Conservation (phyloP, 2,113 vertebrate species). For the Acinonyx jubatus region DNA sequence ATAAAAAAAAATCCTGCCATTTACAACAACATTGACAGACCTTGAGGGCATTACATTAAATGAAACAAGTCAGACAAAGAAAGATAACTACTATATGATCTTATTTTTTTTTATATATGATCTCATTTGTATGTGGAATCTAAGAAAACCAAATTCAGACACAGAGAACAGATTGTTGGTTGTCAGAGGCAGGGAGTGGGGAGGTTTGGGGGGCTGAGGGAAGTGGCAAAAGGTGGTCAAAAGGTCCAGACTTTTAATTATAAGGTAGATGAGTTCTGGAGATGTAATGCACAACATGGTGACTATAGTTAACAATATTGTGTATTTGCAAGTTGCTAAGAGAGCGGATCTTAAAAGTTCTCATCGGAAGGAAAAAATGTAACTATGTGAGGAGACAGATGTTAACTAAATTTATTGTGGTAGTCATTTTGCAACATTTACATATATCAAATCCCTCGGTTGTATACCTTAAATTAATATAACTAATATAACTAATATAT, state of each 20-base stretch:
- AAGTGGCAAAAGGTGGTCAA: not conserved
- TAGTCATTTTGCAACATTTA: not conserved
- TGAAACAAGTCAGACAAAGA: not conserved
- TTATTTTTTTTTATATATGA: not conserved
- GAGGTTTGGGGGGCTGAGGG: not conserved
- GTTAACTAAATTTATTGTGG: not conserved
- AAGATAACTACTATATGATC: not conserved
- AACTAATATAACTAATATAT: not conserved
- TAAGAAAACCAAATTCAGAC: not conserved
- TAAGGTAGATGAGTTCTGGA: not conserved
- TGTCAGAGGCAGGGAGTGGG: not conserved
- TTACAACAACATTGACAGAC: not conserved
- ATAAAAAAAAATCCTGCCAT: not conserved
- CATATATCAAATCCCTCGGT: not conserved
- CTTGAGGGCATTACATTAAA: not conserved
- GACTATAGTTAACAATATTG: not conserved
- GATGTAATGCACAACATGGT: not conserved
- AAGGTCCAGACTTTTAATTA: not conserved
- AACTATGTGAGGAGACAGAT: not conserved
- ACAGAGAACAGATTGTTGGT: not conserved
- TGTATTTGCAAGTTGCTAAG: not conserved
- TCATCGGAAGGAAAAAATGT: not conserved
- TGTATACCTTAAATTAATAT: not conserved
- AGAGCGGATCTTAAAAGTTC: not conserved
- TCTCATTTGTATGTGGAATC: not conserved